These are phyloP conservation scores for Exaiptasia diaphana DNA, from an alignment of 64 coral and sea anemone genomes.

Conservation along the genomic window DNA sequence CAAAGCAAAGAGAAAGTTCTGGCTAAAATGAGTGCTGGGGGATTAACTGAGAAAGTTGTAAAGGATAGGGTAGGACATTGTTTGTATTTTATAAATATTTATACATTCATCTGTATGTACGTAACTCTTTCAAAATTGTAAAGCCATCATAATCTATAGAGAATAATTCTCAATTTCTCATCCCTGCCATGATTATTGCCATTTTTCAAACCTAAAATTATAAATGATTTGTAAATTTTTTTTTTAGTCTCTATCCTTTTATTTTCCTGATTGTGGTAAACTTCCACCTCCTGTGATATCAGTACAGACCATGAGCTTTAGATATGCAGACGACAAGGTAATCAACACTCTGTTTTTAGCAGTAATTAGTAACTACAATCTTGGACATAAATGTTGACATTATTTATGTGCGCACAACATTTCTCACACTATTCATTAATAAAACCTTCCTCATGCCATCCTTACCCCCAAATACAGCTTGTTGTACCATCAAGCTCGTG, in stretches of 20 bases:
- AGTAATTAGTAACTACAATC: too few species aligned
- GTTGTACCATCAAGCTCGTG: too few species aligned
- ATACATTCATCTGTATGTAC: background rate
- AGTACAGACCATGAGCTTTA: conserved; percentile 84
- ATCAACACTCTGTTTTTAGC: too few species aligned
- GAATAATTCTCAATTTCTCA: background rate
- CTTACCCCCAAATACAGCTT: too few species aligned
- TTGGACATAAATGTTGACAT: too few species aligned
- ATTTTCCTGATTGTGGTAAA: conserved; percentile 90
- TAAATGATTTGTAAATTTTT: too few species aligned
- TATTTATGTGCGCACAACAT: too few species aligned
- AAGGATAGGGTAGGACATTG: conserved; percentile 60
- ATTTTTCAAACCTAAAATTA: background rate
- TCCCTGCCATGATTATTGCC: background rate
- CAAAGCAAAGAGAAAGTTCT: conserved; percentile 99
- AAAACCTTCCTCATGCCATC: too few species aligned
- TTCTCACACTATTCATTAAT: too few species aligned
- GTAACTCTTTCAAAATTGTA: background rate
- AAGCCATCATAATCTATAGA: too few species aligned
- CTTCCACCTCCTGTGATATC: conserved; percentile 90
- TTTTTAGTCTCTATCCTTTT: conserved; percentile 70
- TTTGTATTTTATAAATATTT: background rate
- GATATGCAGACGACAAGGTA: conserved; percentile 79
- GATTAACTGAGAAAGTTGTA: conserved; percentile 81
- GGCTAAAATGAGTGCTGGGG: conserved; percentile 93